phyloP scores from a whole-genome alignment of 1,140 invertebrate species.

The Tetragnatha versicolor region DNA sequence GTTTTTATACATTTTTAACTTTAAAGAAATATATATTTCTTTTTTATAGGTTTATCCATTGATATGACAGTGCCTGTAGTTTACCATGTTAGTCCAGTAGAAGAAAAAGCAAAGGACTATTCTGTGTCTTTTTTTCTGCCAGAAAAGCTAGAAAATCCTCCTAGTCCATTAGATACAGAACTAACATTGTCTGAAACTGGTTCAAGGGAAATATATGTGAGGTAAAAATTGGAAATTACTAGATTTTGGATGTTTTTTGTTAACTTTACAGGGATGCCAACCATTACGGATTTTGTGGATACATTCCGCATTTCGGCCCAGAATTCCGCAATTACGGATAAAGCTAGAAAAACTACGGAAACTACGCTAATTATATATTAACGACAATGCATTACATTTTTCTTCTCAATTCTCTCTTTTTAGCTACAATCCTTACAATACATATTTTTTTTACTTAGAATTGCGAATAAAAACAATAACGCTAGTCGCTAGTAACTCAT shows the following conservation, averaged over 20 bases:
- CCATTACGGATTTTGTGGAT: too few species aligned
- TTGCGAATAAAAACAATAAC: too few species aligned
- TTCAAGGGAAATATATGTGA: slow-evolving; percentile 40
- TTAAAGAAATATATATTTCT: background rate
- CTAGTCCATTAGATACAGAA: slow-evolving; percentile 37
- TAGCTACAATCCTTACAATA: too few species aligned
- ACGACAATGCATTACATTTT: too few species aligned
- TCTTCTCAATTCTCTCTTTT: too few species aligned
- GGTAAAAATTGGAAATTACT: slow-evolving; percentile 1
- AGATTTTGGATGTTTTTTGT: background rate
- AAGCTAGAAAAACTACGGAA: too few species aligned
- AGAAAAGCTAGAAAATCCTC: slow-evolving; percentile 32
- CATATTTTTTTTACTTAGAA: too few species aligned
- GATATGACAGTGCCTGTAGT: slow-evolving; percentile 52
- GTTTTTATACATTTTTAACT: background rate
- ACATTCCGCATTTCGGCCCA: too few species aligned
- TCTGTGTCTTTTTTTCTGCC: slow-evolving; percentile 50
- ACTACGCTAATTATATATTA: too few species aligned
- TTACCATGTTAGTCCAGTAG: slow-evolving; percentile 43
- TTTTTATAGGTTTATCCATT: slow-evolving; percentile 42
- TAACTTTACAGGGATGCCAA: too few species aligned
- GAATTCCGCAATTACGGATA: too few species aligned
- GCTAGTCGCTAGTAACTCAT: too few species aligned
- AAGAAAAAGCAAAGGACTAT: slow-evolving; percentile 52
- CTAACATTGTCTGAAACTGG: slow-evolving; percentile 37